Evolutionary conservation across 2,113 vertebrate genomes (phyloP).

Genomic region (Romanogobio albipinnatus): DNA sequence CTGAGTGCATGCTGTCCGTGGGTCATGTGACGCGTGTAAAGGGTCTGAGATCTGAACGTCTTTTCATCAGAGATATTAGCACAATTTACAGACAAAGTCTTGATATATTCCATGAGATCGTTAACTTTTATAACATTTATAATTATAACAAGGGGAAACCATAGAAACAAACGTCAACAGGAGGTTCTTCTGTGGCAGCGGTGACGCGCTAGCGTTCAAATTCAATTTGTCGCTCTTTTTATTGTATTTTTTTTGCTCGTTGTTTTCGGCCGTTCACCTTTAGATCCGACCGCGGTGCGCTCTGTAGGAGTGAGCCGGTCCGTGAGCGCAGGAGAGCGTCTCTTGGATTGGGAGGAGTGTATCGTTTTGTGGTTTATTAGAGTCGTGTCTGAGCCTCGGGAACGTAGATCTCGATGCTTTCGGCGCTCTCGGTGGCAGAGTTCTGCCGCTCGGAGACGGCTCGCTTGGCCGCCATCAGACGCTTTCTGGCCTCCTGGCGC

Average conservation of each 20-base stretch:
- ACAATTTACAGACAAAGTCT: constrained; percentile 70
- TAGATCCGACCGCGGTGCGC: neutral
- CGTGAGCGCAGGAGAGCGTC: neutral
- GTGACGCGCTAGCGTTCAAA: constrained; percentile 19
- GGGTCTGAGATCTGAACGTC: constrained; percentile 38
- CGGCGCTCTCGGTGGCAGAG: constrained; percentile 95
- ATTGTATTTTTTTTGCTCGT: neutral
- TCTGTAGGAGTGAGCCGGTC: neutral
- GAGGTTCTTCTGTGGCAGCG: constrained; percentile 53
- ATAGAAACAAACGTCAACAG: constrained; percentile 71
- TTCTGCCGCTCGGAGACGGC: constrained; percentile 95
- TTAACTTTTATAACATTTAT: constrained; percentile 57
- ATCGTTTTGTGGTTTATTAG: constrained; percentile 61
- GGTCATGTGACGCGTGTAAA: constrained; percentile 32
- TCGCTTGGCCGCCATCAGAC: constrained; percentile 94
- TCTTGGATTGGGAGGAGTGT: neutral
- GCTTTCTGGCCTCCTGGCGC: constrained; percentile 94
- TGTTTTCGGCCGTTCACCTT: neutral
- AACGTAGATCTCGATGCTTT: constrained; percentile 99
- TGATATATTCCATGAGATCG: constrained; percentile 74
- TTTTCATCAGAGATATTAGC: constrained; percentile 66
- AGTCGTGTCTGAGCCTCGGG: constrained; percentile 92
- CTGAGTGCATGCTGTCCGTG: constrained; percentile 54
- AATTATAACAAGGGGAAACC: constrained; percentile 67
- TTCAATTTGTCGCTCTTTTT: neutral